Evolutionary conservation across 2,797 vertebrate genomes (phyloP).

Genomic region (Florisuga fusca): DNA sequence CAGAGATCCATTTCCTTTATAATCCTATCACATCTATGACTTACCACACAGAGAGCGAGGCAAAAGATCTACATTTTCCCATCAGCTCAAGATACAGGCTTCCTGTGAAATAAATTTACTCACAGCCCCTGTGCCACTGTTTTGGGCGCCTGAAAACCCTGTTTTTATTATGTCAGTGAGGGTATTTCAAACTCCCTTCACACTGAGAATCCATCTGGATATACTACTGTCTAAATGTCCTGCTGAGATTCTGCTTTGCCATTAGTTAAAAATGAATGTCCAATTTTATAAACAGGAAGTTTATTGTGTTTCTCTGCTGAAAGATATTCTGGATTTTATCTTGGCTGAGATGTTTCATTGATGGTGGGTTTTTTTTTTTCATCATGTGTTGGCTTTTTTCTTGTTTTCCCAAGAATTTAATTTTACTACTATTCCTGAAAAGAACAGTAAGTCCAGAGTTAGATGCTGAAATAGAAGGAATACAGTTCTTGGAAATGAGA

Average conservation of each 20-base stretch:
- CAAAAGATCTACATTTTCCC: slow-evolving; percentile 62
- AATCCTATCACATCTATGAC: slow-evolving; percentile 73
- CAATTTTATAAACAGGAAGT: slow-evolving; percentile 50
- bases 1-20: slow-evolving; percentile 80
- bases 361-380: not conserved
- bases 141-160: slow-evolving; percentile 60
- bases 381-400: not conserved
- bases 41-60: slow-evolving; percentile 66
- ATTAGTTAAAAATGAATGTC: slow-evolving; percentile 69
- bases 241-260: slow-evolving; percentile 73
- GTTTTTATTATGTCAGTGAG: slow-evolving; percentile 65
- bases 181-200: slow-evolving; percentile 79
- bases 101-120: slow-evolving; percentile 69
- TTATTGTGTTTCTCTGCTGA: slow-evolving; percentile 42
- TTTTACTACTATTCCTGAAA: slow-evolving; percentile 1
- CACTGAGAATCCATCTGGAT: slow-evolving; percentile 82
- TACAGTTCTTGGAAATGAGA: slow-evolving; percentile 8
- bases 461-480: slow-evolving; percentile 16
- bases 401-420: not conserved
- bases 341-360: not conserved
- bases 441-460: not conserved
- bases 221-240: slow-evolving; percentile 72
- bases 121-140: slow-evolving; percentile 32
- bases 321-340: slow-evolving; percentile 18
- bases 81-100: slow-evolving; percentile 60